Base-by-base conservation (phyloP, 2,113 vertebrate species). In the Cettia cetti region DNA sequence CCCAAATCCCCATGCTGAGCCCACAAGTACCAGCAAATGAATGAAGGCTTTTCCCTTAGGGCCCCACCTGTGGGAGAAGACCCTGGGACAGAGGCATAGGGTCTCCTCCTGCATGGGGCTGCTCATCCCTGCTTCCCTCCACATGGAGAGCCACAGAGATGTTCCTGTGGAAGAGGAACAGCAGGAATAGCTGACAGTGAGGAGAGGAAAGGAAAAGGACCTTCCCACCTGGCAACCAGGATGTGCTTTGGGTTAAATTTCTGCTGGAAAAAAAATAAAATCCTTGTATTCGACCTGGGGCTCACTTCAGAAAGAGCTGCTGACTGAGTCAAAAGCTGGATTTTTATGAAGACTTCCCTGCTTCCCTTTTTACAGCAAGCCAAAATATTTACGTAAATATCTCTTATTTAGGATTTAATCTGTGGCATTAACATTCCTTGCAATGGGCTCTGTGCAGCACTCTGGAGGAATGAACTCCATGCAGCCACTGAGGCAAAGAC, bases 351-450 rank as follows among this genome's bases (percentile, higher is more conserved):
- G 82, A 19, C 53, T 92, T 95, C 79, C 81, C 82, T 57, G 13
- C 42, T 82, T 81, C 75, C 69, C 83, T 85, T 90, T 86, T 64
- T 86, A 82, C 65, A 76, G 26, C 70, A 22, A 28, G 82, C 59
- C 87, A 95, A 91, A 83, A 68, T 91, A 81, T 86, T 94, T 85
- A 65, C 77, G 64, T 94, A 96, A 97, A 91, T 76, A 89, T 93
- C 40, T 77, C 78, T 95, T 88, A 89, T 96, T 95, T 94, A 80
- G 95, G 70, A 65, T 71, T 94, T 95, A 97, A 95, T 94, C 97
- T 91, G 68, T 9, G 21, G 97, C 78, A 98, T 98, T 98, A 98
- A 98, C 97, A 98, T 98, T 98, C 97, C 90, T 97, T 2, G 4
- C 72, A 70, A 78, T 8, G 68, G 80, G 56, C 47, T 86, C 19